phyloP scores from a whole-genome alignment of 2,797 vertebrate genomes.

The Lutjanus campechanus region DNA sequence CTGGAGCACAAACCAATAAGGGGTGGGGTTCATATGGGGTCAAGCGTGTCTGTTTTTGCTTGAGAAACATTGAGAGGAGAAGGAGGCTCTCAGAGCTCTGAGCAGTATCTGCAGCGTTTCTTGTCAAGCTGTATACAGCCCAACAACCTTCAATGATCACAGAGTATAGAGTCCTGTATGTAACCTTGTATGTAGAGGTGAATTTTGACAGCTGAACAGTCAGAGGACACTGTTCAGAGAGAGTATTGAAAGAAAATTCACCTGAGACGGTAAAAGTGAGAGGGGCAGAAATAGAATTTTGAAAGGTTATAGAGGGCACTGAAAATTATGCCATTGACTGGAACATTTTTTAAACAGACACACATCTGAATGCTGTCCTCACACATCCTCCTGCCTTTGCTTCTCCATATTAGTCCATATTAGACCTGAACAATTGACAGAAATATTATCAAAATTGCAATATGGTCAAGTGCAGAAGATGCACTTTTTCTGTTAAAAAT shows the following conservation, averaged over 20 bases:
- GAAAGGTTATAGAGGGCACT: not conserved
- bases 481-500: no score
- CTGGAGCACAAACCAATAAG: no score
- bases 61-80: not conserved
- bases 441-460: no score
- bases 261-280: constrained; percentile 2
- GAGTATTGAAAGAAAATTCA: not conserved
- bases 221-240: no score
- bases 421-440: not conserved
- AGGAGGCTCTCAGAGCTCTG: not conserved
- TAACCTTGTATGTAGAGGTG: not conserved
- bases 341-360: not conserved
- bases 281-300: not conserved
- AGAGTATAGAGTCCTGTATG: not conserved
- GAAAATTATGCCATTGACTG: not conserved
- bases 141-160: not conserved
- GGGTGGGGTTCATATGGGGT: no score
- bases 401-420: not conserved
- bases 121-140: not conserved
- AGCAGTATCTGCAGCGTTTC: not conserved
- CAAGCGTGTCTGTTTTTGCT: no score
- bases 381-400: not conserved
- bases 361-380: not conserved
- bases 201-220: no score
- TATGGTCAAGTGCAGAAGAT: no score